Conservation (phyloP, 2,797 vertebrate species). For the Falco columbarius region DNA sequence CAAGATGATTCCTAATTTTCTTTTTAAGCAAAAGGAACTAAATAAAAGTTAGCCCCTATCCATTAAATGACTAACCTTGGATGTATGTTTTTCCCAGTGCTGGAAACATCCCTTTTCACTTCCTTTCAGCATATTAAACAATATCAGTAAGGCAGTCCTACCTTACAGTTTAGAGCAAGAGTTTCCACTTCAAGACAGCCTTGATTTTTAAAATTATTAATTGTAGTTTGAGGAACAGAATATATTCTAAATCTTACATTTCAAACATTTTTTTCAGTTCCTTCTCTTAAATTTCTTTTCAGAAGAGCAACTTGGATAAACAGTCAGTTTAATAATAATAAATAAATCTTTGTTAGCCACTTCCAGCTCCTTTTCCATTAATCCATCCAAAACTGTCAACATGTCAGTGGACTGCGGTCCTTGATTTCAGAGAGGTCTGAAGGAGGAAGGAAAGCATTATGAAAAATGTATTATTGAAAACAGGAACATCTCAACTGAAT, state of each 20-base stretch:
- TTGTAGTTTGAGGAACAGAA: neutral
- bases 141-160: neutral
- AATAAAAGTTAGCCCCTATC: neutral
- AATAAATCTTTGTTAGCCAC: neutral
- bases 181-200: neutral
- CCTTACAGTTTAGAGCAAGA: neutral
- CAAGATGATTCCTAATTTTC: neutral
- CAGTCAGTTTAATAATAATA: neutral
- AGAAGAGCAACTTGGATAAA: neutral
- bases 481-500: neutral
- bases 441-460: neutral
- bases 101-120: slow-evolving; percentile 1
- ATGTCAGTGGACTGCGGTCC: neutral
- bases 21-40: neutral
- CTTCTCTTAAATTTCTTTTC: neutral
- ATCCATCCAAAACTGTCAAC: neutral
- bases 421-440: neutral
- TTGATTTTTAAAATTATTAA: neutral
- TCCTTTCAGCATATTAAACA: neutral
- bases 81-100: neutral
- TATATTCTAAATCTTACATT: neutral
- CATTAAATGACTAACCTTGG: neutral
- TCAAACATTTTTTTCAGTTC: neutral
- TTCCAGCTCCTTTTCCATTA: neutral
- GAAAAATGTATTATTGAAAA: neutral